A percentile compares a stretch with the other conserved stretches of the same genome.
Conservation (phyloP, 2,113 vertebrate species). For the Scopus umbretta region DNA sequence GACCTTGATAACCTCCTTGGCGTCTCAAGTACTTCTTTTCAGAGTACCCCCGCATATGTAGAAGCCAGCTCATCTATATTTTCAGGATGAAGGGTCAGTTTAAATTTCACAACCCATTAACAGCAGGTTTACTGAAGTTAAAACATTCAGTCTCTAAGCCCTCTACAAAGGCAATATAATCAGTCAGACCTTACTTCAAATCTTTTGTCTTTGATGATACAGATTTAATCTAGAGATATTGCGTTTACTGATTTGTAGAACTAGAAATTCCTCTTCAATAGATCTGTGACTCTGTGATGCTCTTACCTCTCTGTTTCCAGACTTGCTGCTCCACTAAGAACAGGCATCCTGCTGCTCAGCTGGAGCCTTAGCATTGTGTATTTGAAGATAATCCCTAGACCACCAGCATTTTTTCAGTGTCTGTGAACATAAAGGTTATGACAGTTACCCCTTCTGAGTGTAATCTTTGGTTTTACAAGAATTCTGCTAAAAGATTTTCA, state of each 20-base stretch:
- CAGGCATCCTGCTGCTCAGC: background rate
- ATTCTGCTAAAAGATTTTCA: background rate
- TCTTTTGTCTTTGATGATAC: background rate
- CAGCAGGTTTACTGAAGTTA: background rate
- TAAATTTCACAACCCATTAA: background rate
- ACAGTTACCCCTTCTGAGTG: conserved; percentile 2
- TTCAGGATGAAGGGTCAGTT: background rate
- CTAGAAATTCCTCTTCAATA: background rate
- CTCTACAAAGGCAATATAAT: background rate
- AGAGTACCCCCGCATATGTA: background rate
- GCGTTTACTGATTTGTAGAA: background rate
- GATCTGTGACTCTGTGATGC: background rate
- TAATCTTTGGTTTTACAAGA: conserved; percentile 34
- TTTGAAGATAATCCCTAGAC: conserved; percentile 44
- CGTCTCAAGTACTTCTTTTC: background rate
- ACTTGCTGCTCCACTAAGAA: background rate
- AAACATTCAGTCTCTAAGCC: background rate
- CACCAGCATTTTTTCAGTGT: background rate
- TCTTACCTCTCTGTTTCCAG: background rate
- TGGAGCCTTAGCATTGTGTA: background rate
- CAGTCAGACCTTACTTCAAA: background rate
- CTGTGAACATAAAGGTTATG: conserved; percentile 12
- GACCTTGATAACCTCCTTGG: background rate
- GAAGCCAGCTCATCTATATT: background rate
- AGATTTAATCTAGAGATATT: background rate